Percentiles rank a stretch among this genome's conserved stretches.
Conservation (phyloP, 2,888 invertebrate species). For the Branchinecta sandiegonensis region DNA sequence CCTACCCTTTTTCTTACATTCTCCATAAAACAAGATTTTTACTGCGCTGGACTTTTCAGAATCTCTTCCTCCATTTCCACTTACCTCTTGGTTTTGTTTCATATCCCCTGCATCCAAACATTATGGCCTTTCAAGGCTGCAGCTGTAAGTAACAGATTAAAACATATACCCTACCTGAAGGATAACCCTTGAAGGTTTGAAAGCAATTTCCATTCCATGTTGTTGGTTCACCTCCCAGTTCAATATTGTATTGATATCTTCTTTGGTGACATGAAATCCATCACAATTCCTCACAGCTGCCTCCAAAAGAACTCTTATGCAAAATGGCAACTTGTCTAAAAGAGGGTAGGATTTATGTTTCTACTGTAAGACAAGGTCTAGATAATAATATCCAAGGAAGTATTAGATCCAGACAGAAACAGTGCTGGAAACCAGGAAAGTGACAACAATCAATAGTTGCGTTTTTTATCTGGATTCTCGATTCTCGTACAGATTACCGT, state of each 20-base stretch:
- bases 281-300: slow-evolving; percentile 94
- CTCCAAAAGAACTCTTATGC: slow-evolving; percentile 80
- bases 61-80: too few species aligned
- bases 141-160: too few species aligned
- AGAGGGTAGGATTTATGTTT: slow-evolving; percentile 24
- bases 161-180: slow-evolving; percentile 52
- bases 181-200: slow-evolving; percentile 89
- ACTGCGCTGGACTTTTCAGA: too few species aligned
- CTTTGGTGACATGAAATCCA: slow-evolving; percentile 69
- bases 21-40: too few species aligned
- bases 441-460: too few species aligned
- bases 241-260: slow-evolving; percentile 75
- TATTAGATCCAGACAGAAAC: background rate
- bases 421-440: too few species aligned
- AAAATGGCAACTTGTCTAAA: slow-evolving; percentile 69
- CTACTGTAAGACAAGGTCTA: background rate
- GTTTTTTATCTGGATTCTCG: too few species aligned
- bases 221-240: slow-evolving; percentile 67
- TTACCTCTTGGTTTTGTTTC: too few species aligned
- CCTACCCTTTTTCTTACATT: too few species aligned
- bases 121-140: too few species aligned
- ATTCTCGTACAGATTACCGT: too few species aligned
- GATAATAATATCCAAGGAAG: background rate
- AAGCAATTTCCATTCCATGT: slow-evolving; percentile 74
- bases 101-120: background rate